phyloP scores from a whole-genome alignment of 2,113 vertebrate genomes.

The Maccullochella peelii region DNA sequence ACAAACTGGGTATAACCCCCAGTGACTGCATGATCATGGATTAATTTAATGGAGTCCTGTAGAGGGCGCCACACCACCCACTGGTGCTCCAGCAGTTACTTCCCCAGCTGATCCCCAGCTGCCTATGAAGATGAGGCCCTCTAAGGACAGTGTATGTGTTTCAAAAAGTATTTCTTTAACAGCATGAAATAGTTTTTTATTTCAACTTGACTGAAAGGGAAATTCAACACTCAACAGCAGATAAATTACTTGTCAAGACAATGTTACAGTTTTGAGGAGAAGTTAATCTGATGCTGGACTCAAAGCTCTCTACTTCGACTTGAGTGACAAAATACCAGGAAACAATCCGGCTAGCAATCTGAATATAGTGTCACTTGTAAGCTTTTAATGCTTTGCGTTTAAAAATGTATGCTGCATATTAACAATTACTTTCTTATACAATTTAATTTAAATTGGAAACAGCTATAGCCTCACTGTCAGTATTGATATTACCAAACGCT shows the following conservation, averaged over 20 bases:
- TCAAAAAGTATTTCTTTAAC: neutral
- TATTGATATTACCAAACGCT: conserved; percentile 22
- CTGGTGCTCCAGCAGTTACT: conserved; percentile 18
- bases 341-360: neutral
- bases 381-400: neutral
- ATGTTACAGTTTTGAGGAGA: neutral
- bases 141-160: neutral
- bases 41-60: conserved; percentile 29
- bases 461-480: conserved; percentile 7
- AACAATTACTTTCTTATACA: neutral
- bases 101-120: neutral
- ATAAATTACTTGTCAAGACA: conserved; percentile 8
- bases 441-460: conserved; percentile 61
- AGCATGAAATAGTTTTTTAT: neutral
- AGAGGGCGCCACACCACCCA: conserved; percentile 66
- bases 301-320: neutral
- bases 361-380: neutral
- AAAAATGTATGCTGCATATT: neutral
- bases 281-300: neutral
- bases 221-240: neutral
- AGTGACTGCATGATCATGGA: conserved; percentile 7
- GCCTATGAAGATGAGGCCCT: neutral
- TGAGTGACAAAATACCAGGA: conserved; percentile 1
- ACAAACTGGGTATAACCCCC: conserved; percentile 19
- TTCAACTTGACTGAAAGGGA: neutral